Base-by-base conservation (phyloP, 2,113 vertebrate genomes). In the Mus pahari region DNA sequence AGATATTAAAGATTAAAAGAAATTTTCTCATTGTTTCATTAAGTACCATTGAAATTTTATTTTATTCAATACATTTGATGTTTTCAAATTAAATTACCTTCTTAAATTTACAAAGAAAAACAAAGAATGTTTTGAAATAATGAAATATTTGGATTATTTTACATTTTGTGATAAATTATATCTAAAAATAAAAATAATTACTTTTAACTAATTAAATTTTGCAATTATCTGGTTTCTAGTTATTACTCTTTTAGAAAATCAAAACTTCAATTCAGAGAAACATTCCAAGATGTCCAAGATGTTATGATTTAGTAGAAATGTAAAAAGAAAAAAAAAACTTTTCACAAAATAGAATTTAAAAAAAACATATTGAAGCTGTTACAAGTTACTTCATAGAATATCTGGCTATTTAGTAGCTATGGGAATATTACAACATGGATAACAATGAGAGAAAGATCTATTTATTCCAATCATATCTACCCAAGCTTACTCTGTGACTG, bases 21-120 rank as follows among this genome's bases (percentile, higher is more conserved):
- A 96, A 94, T 92, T 96, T 89, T 53, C 71, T 95, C 94, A 96
- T 92, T 96, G 77, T 95, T 94, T 77, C 39, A 91, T 94, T 95
- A 94, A 96, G 88, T 83, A 96, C 45, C 91, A 93, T 3, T 92
- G 55, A 94, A 97, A 95, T 97, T 92, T 89, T 82, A 94, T 91
- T 95, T 97, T 84, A 96, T 83, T 97, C 95, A 95, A 97, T 97
- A 96, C 66, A 95, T 86, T 36, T 93, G 91, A 95, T 96, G 91
- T 97, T 96, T 97, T 92, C 90, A 94, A 97, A 97, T 95, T 90
- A 93, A 96, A 92, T 97, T 94, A 93, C 74, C 83, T 92, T 96
- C 42, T 87, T 60, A 82, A 60, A 28, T 95, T 93, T 86, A 86
- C 68, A 86, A n/a, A 90, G 14, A 13, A 31, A 73, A 95, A 95